phyloP scores from a whole-genome alignment of 1,140 invertebrate genomes.

The Colletes latitarsis region DNA sequence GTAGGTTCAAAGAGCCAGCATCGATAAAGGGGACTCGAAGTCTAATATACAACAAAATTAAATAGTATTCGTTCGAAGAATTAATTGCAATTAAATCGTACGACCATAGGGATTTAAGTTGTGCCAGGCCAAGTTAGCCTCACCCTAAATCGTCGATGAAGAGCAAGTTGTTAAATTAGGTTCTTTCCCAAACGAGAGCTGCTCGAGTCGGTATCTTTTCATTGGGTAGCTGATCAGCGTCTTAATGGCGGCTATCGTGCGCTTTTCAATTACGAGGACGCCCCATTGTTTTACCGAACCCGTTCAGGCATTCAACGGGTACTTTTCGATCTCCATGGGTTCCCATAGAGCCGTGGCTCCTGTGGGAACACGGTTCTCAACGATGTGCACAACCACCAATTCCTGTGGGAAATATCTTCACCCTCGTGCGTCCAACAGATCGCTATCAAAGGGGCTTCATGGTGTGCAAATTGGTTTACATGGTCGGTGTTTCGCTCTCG shows the following conservation, averaged over 20 bases:
- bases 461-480: conserved; percentile 80
- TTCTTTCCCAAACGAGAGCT: background rate
- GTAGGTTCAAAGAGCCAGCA: too few species aligned
- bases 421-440: conserved; percentile 65
- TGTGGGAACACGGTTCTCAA: conserved; percentile 72
- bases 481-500: conserved; percentile 61
- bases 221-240: conserved; percentile 29
- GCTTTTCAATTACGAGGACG: conserved; percentile 70
- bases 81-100: too few species aligned
- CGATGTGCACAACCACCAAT: conserved; percentile 66
- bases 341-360: conserved; percentile 71
- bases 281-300: conserved; percentile 66
- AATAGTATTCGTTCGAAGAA: too few species aligned
- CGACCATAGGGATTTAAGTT: too few species aligned
- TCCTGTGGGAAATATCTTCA: conserved; percentile 79
- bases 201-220: conserved; percentile 19
- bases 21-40: too few species aligned
- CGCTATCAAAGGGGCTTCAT: conserved; percentile 69
- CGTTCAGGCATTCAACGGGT: conserved; percentile 63
- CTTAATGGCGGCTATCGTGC: conserved; percentile 36
- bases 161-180: conserved; percentile 6
- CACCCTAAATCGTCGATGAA: background rate
- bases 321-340: conserved; percentile 57
- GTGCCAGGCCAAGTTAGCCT: too few species aligned
- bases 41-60: too few species aligned